A percentile compares a stretch with the other conserved stretches of the same genome.
Evolutionary conservation across 2,113 vertebrate genomes (phyloP).

Genomic region (Rhea pennata): DNA sequence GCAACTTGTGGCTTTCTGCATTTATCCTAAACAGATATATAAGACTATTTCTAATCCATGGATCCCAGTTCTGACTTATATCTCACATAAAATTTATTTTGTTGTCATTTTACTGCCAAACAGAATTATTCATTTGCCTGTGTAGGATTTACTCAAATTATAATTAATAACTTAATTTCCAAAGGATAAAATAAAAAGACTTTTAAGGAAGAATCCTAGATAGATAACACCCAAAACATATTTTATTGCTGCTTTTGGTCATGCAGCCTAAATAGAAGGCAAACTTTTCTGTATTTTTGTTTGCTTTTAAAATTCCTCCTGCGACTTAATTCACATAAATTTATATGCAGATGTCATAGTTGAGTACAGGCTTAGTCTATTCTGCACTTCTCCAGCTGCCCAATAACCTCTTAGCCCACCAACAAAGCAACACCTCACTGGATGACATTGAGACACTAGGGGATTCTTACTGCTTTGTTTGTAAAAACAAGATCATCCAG

Average conservation of each 20-base stretch:
- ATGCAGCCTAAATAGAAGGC: not conserved
- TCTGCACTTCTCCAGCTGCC: not conserved
- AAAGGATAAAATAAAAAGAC: not conserved
- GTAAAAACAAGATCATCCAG: slow-evolving; percentile 31
- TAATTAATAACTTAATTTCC: not conserved
- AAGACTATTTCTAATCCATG: not conserved
- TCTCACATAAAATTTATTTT: not conserved
- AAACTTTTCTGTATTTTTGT: not conserved
- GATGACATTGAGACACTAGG: not conserved
- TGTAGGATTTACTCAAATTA: not conserved
- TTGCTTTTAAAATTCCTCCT: not conserved
- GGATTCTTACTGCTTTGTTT: slow-evolving; percentile 3
- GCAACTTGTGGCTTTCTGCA: not conserved
- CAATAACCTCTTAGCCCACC: not conserved
- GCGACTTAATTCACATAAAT: not conserved
- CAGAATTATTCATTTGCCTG: not conserved
- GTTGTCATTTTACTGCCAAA: not conserved
- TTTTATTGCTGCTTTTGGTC: not conserved
- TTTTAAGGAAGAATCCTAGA: not conserved
- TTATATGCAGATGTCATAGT: not conserved
- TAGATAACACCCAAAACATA: not conserved
- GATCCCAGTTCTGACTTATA: not conserved
- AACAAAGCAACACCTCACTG: not conserved
- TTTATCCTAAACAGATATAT: not conserved
- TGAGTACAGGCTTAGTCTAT: not conserved